A percentile compares a stretch with the other conserved stretches of the same genome.
These are phyloP conservation scores for Mixornis gularis DNA, from an alignment of 2,113 vertebrate genomes.

Conservation along the genomic window DNA sequence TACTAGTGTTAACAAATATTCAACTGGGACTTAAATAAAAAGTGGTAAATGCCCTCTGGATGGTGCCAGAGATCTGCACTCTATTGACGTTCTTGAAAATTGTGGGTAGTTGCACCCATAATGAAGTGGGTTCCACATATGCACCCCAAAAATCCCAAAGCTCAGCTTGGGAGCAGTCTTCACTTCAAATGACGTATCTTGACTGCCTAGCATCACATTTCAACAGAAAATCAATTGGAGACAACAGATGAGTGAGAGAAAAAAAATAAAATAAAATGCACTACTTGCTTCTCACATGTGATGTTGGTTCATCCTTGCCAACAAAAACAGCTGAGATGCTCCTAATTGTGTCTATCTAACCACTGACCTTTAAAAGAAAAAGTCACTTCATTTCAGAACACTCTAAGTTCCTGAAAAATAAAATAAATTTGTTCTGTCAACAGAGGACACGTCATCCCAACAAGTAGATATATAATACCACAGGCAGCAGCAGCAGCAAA, in stretches of 20 bases:
- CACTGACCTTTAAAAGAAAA: background rate
- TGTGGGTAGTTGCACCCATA: background rate
- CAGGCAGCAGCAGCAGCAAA: background rate
- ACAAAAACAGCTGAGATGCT: background rate
- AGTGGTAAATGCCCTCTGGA: background rate
- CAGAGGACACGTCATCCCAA: background rate
- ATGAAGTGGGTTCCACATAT: background rate
- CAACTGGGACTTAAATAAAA: background rate
- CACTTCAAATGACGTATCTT: background rate
- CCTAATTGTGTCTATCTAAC: background rate
- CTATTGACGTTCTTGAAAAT: background rate
- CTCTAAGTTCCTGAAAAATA: background rate
- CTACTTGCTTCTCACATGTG: background rate
- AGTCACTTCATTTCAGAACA: background rate
- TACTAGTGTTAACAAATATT: background rate
- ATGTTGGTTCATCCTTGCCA: background rate
- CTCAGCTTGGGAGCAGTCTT: background rate
- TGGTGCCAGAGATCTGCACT: background rate
- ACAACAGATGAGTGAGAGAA: background rate
- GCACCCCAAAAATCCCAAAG: background rate
- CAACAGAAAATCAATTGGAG: background rate
- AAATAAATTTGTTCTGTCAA: background rate
- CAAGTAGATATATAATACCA: background rate
- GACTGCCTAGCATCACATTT: background rate
- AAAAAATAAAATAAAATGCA: background rate